Base-by-base conservation (phyloP, 92 coral and sea anemone genomes). In the Metridium senile region DNA sequence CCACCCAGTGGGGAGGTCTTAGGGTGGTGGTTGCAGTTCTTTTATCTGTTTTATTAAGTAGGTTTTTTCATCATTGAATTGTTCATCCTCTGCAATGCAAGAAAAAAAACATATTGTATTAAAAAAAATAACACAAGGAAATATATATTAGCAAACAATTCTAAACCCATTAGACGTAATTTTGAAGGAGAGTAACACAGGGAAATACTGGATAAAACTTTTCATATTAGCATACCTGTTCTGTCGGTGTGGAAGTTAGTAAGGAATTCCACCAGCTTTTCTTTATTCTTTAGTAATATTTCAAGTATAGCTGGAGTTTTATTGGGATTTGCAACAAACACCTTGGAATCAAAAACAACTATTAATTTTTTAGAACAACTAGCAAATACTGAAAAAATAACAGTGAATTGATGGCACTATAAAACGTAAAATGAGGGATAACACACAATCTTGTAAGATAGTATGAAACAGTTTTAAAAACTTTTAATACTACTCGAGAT, bases 301-400 rank as follows among this genome's bases (percentile, higher is more conserved):
- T 95, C 99, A 69, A 86, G 91, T 47, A 95, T 89, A 31, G 95
- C 76, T 43, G 85, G 88, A 31, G 89, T 70, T 77, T 95, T 95
- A 88, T 95, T 95, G 20, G 99, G 99, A 78, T 95, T 95, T 61
- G 99, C 99, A 27, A 95, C 99, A 85, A 95, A 95, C 63, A 95
- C 97, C 97, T 92, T 46, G 46, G 80, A 58, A n/a, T 53, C 16
- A 47, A 43, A 10, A 47, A 66, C 58, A 33, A 0, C 19, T 17
- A 1, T 2, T 30, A 23, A n/a, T n/a, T n/a, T n/a, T n/a, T n/a
- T n/a, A n/a, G n/a, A n/a, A n/a, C n/a, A n/a, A n/a, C n/a, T n/a
- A n/a, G n/a, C n/a, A n/a, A n/a, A n/a, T n/a, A n/a, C n/a, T n/a
- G n/a, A n/a, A n/a, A n/a, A n/a, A n/a, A n/a, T n/a, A n/a, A n/a